Percentiles rank a stretch among this genome's conserved stretches.
phyloP scores from a whole-genome alignment of 2,797 vertebrate species.

The Paratrypauchen microcephalus region DNA sequence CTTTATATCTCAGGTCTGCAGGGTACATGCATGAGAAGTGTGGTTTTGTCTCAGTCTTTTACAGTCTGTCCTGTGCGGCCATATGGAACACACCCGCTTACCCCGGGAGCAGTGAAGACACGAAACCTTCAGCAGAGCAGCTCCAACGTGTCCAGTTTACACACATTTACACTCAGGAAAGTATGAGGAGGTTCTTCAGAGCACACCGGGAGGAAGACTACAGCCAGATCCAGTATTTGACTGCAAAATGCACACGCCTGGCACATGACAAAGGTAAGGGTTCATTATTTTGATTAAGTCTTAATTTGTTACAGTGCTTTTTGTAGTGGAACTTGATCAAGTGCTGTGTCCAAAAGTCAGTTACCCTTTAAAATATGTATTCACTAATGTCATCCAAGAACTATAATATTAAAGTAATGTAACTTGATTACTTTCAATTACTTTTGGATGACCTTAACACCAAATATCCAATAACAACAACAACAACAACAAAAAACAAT shows the following conservation, averaged over 20 bases:
- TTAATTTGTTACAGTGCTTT: background rate
- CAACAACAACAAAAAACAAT: too few species aligned
- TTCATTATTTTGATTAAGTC: background rate
- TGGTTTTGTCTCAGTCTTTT: constrained; percentile 12
- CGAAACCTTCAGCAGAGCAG: constrained; percentile 12
- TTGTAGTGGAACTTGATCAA: background rate
- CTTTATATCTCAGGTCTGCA: constrained; percentile 11
- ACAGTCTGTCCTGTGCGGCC: constrained; percentile 24
- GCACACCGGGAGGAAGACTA: constrained; percentile 70
- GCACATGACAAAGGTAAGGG: constrained; percentile 76
- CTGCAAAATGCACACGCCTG: constrained; percentile 76
- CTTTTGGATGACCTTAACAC: too few species aligned
- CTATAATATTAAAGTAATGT: too few species aligned
- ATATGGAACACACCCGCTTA: constrained; percentile 10
- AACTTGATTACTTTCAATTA: too few species aligned
- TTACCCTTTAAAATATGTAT: too few species aligned
- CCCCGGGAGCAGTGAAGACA: constrained; percentile 34
- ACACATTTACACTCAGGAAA: constrained; percentile 8
- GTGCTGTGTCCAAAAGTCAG: background rate
- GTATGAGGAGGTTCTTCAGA: constrained; percentile 79
- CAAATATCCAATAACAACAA: too few species aligned
- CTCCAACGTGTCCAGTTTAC: constrained; percentile 19
- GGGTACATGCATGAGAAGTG: constrained; percentile 7
- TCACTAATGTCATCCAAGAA: too few species aligned
- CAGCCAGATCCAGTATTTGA: constrained; percentile 80